Evolutionary conservation across 2,797 vertebrate genomes (phyloP).

Genomic region (Syncerus caffer): DNA sequence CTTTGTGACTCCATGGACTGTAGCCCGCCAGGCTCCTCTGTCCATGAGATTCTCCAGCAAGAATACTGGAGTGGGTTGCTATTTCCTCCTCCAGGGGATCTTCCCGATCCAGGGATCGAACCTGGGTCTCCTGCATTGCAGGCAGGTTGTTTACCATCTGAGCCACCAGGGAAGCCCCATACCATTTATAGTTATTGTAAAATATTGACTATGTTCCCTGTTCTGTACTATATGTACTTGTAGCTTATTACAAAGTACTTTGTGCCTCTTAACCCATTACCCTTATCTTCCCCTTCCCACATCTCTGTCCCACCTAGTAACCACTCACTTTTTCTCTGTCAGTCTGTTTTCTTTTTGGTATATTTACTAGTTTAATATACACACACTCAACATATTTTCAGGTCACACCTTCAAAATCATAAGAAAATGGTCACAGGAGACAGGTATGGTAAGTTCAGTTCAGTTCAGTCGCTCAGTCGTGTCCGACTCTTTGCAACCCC

Average conservation of each 20-base stretch:
- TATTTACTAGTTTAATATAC: not conserved
- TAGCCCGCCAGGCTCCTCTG: not conserved
- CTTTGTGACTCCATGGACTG: not conserved
- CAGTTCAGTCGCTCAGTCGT: too few relatives aligned
- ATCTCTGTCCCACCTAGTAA: not conserved
- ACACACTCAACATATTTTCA: not conserved
- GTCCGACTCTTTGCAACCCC: too few relatives aligned
- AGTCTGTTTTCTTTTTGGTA: not conserved
- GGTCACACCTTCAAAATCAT: slow-evolving; percentile 6
- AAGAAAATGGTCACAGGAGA: not conserved
- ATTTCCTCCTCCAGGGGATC: not conserved
- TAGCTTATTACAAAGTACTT: not conserved
- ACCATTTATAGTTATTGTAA: not conserved
- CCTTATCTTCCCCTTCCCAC: not conserved
- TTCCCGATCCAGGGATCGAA: not conserved
- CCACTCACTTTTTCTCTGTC: not conserved
- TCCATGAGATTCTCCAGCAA: not conserved
- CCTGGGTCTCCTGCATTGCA: not conserved
- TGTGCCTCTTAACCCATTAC: not conserved
- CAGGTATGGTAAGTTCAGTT: not conserved
- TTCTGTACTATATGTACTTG: not conserved
- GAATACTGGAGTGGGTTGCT: not conserved
- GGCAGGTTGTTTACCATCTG: not conserved
- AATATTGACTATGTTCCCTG: not conserved
- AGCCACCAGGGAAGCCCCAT: not conserved